Conservation (phyloP, 2,888 invertebrate genomes). For the Brachylomia viminalis region DNA sequence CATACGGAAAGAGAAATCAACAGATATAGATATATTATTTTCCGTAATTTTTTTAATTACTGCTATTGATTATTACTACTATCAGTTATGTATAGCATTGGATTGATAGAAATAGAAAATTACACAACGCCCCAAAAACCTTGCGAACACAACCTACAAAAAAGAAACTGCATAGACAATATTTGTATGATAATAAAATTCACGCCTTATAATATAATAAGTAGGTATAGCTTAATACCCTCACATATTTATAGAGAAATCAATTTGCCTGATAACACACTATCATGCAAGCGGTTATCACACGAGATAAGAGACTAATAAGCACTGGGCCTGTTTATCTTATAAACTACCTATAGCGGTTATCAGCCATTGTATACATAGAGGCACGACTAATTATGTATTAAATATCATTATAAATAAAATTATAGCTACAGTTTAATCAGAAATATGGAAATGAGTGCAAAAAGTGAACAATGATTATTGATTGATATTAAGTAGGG, state of each 20-base stretch:
- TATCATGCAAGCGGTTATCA: conserved; percentile 58
- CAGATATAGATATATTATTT: not conserved
- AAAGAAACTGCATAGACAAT: not conserved
- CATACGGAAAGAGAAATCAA: not conserved
- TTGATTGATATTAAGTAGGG: not conserved
- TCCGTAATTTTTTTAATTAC: not conserved
- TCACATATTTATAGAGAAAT: conserved; percentile 54
- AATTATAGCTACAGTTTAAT: not conserved
- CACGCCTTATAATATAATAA: not conserved
- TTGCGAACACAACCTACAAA: not conserved
- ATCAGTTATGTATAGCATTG: not conserved
- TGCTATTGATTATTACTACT: not conserved
- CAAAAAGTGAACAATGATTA: conserved; percentile 2
- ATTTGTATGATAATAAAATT: conserved; percentile 1
- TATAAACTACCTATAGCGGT: conserved; percentile 37
- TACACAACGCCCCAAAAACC: no score
- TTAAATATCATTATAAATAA: conserved; percentile 4
- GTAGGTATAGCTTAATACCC: not conserved
- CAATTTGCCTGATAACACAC: conserved; percentile 57
- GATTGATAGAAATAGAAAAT: not conserved
- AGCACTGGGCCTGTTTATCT: conserved; percentile 56
- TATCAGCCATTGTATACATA: conserved; percentile 36
- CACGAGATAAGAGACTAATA: conserved; percentile 54
- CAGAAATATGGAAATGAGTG: conserved; percentile 13
- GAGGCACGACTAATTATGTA: conserved; percentile 23